These are phyloP conservation scores for Ormyrus labotus DNA, from an alignment of 2,888 invertebrate species.

Conservation along the genomic window DNA sequence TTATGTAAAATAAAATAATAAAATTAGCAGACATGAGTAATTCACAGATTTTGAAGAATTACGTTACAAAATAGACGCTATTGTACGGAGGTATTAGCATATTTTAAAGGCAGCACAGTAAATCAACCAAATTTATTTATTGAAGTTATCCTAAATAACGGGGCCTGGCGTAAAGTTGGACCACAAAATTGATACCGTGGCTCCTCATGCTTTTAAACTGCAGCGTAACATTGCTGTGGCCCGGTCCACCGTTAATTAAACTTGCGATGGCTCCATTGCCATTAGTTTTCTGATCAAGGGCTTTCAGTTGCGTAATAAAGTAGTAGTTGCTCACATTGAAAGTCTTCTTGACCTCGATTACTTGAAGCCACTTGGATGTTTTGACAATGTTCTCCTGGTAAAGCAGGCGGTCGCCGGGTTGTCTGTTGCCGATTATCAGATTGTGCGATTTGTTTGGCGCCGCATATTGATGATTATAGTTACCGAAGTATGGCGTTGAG, in stretches of 20 bases:
- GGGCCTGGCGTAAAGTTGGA: constrained; percentile 72
- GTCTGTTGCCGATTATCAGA: constrained; percentile 63
- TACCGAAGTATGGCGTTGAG: constrained; percentile 29
- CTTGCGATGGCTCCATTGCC: constrained; percentile 76
- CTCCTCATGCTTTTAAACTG: constrained; percentile 76
- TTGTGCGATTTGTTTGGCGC: constrained; percentile 60
- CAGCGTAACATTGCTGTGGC: constrained; percentile 68
- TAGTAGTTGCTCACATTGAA: constrained; percentile 60
- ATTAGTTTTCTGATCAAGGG: constrained; percentile 74
- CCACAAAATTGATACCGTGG: constrained; percentile 74
- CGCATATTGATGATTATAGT: background rate
- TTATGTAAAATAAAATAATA: background rate
- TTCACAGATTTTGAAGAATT: too few species aligned
- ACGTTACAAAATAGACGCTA: too few species aligned
- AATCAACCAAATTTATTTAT: too few species aligned
- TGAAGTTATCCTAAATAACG: background rate
- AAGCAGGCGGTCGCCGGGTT: constrained; percentile 62
- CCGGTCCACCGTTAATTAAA: constrained; percentile 74
- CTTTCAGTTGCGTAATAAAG: constrained; percentile 72
- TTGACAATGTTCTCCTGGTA: constrained; percentile 62
- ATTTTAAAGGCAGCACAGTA: too few species aligned
- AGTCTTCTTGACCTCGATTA: constrained; percentile 61
- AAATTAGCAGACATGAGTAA: background rate
- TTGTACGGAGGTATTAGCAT: too few species aligned
- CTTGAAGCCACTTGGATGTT: constrained; percentile 62